Percentiles rank a stretch among this genome's conserved stretches.
These are phyloP conservation scores for Microctonus aethiopoides DNA, from an alignment of 2,888 invertebrate species.

Conservation along the genomic window DNA sequence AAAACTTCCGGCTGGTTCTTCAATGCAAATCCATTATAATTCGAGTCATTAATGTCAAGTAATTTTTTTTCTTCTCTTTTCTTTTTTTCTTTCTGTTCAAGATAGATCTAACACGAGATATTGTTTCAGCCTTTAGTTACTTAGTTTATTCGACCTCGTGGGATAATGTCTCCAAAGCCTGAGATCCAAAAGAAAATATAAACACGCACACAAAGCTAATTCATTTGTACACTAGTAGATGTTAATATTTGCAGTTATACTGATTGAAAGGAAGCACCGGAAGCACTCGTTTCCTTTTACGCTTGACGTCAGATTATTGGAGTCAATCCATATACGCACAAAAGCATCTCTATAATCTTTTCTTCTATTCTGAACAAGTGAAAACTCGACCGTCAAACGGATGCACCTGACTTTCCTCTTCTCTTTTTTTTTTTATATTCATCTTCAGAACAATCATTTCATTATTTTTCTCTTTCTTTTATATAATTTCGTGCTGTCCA, in stretches of 20 bases:
- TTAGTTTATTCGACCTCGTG: neutral
- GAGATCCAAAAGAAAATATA: neutral
- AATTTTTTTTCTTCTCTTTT: too few relatives aligned
- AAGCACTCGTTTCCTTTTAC: slow-evolving; percentile 38
- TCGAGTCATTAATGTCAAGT: neutral
- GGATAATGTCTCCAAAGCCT: neutral
- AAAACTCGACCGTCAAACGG: slow-evolving; percentile 12
- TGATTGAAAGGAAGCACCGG: slow-evolving; percentile 34
- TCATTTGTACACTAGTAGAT: neutral
- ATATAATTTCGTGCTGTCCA: neutral
- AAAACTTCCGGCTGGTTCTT: neutral
- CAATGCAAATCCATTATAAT: neutral
- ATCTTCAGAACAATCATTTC: neutral
- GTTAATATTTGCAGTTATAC: slow-evolving; percentile 12
- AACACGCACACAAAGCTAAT: neutral
- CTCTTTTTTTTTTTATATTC: too few relatives aligned
- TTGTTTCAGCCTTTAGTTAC: neutral
- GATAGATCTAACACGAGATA: neutral
- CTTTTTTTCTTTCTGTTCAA: too few relatives aligned
- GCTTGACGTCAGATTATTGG: slow-evolving; percentile 8
- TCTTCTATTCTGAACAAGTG: neutral
- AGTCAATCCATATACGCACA: neutral
- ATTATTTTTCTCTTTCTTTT: neutral
- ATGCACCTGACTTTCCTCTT: slow-evolving; percentile 1
- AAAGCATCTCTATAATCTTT: neutral